Evolutionary conservation across 30 jellyfish, hydroid and myxozoan species (phyloP).

Genomic region (Aurelia coerulea): DNA sequence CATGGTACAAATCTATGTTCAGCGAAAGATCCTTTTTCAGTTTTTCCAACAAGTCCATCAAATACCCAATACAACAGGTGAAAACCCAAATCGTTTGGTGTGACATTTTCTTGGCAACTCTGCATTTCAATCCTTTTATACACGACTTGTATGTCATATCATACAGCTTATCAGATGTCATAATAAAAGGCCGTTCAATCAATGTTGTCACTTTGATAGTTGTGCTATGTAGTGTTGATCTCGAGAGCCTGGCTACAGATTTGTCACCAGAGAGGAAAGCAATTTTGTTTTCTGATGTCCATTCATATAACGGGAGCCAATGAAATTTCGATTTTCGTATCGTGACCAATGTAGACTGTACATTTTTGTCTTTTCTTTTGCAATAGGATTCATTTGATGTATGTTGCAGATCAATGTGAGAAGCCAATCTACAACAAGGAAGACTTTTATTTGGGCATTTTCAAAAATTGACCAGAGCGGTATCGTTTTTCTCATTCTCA

Average conservation of each 20-base stretch:
- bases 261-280: constrained; percentile 7
- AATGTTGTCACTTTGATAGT: constrained; percentile 36
- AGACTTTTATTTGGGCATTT: no score
- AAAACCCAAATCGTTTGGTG: constrained; percentile 48
- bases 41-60: constrained; percentile 66
- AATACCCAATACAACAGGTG: constrained; percentile 86
- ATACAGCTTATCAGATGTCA: not conserved
- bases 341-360: not conserved
- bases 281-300: constrained; percentile 2
- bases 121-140: constrained; percentile 43
- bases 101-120: not conserved
- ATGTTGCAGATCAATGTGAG: not conserved
- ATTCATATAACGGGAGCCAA: constrained; percentile 16
- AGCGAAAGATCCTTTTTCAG: constrained; percentile 40
- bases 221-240: constrained; percentile 25
- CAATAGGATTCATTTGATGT: not conserved
- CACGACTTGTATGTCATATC: constrained; percentile 15
- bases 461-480: no score
- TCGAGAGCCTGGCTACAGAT: constrained; percentile 3
- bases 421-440: no score
- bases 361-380: not conserved
- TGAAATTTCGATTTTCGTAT: not conserved
- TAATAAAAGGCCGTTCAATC: constrained; percentile 51
- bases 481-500: no score
- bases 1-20: constrained; percentile 56